phyloP scores from a whole-genome alignment of 2,888 invertebrate genomes.

The Aromia moschata region DNA sequence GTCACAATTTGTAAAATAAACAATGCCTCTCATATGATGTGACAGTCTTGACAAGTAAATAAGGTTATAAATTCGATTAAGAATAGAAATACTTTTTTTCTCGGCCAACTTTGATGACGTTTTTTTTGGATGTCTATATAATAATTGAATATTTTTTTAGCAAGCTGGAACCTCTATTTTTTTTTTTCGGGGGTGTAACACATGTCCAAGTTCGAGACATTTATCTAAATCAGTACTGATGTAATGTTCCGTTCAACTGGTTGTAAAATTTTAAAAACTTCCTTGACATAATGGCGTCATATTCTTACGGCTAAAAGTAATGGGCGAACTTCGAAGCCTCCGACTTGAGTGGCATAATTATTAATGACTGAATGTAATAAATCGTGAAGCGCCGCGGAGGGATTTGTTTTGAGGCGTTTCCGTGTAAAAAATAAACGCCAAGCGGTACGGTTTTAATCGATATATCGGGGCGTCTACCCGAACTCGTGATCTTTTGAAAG shows the following conservation, averaged over 20 bases:
- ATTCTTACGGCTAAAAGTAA: constrained; percentile 2
- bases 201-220: neutral
- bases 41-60: too few species aligned
- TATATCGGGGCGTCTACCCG: neutral
- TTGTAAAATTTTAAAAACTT: constrained; percentile 2
- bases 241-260: constrained; percentile 1
- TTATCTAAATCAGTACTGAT: neutral
- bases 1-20: too few species aligned
- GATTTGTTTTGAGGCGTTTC: neutral
- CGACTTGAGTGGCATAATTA: constrained; percentile 4
- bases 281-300: constrained; percentile 1
- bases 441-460: neutral
- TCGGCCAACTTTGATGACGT: too few species aligned
- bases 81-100: too few species aligned
- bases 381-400: neutral
- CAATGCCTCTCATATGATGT: too few species aligned
- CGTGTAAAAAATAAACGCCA: neutral
- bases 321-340: neutral
- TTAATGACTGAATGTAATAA: constrained; percentile 2
- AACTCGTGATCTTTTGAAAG: neutral
- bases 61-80: too few species aligned
- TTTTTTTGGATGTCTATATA: too few species aligned
- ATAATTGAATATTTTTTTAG: too few species aligned
- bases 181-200: too few species aligned
- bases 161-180: too few species aligned